Conservation (phyloP, 2,113 vertebrate genomes). For the Sclerurus mexicanus region DNA sequence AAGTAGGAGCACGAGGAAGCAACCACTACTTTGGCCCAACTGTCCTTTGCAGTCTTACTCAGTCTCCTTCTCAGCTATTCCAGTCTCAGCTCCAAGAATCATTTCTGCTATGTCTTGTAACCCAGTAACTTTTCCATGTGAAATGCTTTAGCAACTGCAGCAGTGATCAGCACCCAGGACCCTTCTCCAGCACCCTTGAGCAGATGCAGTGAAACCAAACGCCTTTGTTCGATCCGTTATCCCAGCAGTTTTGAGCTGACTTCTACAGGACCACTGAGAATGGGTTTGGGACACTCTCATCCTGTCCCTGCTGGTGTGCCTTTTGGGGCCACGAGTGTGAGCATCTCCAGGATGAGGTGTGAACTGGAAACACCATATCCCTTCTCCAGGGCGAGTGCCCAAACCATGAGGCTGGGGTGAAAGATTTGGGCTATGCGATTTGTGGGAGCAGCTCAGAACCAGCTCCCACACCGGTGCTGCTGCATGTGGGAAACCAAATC, state of each 20-base stretch:
- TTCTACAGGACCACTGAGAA: neutral
- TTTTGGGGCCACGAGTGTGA: rapidly evolving
- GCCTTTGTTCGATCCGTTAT: rapidly evolving
- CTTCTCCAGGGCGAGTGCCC: rapidly evolving
- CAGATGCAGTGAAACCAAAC: neutral
- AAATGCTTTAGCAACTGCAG: neutral
- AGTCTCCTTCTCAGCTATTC: neutral
- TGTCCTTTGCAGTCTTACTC: neutral
- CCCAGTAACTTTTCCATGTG: neutral
- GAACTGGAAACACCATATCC: neutral
- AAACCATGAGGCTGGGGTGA: neutral
- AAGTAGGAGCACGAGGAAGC: neutral
- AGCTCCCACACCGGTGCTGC: neutral
- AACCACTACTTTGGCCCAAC: rapidly evolving
- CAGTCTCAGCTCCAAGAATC: neutral
- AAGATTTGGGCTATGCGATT: neutral
- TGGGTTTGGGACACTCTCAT: neutral
- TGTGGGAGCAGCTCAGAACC: neutral
- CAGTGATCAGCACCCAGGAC: neutral
- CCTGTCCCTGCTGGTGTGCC: neutral
- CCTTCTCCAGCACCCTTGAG: neutral
- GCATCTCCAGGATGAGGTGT: neutral
- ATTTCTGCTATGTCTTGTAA: neutral
- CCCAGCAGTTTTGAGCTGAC: neutral
- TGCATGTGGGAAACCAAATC: neutral